These are phyloP conservation scores for Dyspetes luteomarginatus DNA, from an alignment of 2,888 invertebrate species.

Conservation along the genomic window DNA sequence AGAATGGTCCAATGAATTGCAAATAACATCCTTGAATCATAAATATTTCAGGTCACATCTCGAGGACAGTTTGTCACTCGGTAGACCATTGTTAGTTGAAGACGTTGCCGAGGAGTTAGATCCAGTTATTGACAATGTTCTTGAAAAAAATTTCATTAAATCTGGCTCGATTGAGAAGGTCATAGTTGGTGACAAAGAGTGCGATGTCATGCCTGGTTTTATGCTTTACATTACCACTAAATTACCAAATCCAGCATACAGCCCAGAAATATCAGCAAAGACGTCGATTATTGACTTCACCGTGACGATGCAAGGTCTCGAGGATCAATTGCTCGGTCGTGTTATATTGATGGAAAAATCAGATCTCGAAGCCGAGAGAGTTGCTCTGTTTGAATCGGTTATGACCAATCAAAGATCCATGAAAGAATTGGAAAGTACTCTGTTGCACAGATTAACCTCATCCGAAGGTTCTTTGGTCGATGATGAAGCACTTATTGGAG, in stretches of 20 bases:
- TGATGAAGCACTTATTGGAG: constrained; percentile 96
- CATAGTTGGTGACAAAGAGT: constrained; percentile 97
- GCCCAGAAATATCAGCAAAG: constrained; percentile 98
- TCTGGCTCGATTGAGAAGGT: constrained; percentile 98
- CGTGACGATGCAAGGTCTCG: constrained; percentile 97
- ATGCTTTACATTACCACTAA: constrained; percentile 98
- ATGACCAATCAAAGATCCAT: constrained; percentile 98
- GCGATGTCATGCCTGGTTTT: constrained; percentile 98
- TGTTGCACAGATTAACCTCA: constrained; percentile 95
- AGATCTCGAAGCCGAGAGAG: constrained; percentile 96
- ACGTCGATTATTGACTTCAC: constrained; percentile 99
- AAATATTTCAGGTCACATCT: constrained; percentile 97
- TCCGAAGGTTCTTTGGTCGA: constrained; percentile 97
- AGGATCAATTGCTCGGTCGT: constrained; percentile 96
- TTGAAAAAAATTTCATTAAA: constrained; percentile 99
- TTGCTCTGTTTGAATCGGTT: constrained; percentile 96
- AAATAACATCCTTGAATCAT: constrained; percentile 97
- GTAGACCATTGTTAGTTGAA: constrained; percentile 95
- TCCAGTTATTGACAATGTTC: constrained; percentile 97
- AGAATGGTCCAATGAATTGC: constrained; percentile 94
- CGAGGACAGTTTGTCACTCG: constrained; percentile 94
- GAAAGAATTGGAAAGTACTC: constrained; percentile 97
- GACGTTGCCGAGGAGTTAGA: constrained; percentile 97
- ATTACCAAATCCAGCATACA: constrained; percentile 97
- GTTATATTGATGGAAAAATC: constrained; percentile 98